phyloP scores from a whole-genome alignment of 2,113 vertebrate genomes.

The Gallinago jamesoni region DNA sequence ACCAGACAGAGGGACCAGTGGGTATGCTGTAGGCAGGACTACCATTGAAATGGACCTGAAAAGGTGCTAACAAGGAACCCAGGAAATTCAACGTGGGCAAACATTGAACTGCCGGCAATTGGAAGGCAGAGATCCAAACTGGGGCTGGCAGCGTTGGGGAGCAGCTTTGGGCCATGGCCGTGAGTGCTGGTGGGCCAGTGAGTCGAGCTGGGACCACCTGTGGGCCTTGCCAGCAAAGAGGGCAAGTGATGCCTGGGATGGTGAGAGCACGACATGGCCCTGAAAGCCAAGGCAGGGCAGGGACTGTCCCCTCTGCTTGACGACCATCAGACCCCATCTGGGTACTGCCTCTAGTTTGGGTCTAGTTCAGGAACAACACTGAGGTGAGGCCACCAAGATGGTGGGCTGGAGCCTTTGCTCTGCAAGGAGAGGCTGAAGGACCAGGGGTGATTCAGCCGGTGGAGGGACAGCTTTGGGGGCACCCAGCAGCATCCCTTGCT shows the following conservation, averaged over 20 bases:
- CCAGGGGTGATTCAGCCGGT: not conserved
- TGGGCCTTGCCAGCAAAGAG: rapidly evolving
- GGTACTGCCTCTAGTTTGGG: not conserved
- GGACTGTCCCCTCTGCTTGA: not conserved
- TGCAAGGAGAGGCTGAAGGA: not conserved
- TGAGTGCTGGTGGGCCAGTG: not conserved
- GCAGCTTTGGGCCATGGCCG: no score
- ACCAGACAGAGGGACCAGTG: not conserved
- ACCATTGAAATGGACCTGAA: not conserved
- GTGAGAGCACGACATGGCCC: rapidly evolving
- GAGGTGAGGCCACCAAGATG: not conserved
- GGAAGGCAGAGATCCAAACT: not conserved
- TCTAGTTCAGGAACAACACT: not conserved
- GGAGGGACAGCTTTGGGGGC: not conserved
- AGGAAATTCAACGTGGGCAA: not conserved
- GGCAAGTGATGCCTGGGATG: rapidly evolving
- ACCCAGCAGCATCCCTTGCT: not conserved
- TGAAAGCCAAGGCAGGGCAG: rapidly evolving
- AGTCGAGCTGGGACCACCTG: rapidly evolving
- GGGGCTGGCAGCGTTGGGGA: rapidly evolving
- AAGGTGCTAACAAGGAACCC: no score
- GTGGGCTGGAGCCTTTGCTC: not conserved
- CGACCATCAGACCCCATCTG: not conserved
- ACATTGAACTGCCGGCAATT: no score
- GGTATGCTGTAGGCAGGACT: not conserved